Base-by-base conservation (phyloP, 2,113 vertebrate species). In the Pedetes capensis region DNA sequence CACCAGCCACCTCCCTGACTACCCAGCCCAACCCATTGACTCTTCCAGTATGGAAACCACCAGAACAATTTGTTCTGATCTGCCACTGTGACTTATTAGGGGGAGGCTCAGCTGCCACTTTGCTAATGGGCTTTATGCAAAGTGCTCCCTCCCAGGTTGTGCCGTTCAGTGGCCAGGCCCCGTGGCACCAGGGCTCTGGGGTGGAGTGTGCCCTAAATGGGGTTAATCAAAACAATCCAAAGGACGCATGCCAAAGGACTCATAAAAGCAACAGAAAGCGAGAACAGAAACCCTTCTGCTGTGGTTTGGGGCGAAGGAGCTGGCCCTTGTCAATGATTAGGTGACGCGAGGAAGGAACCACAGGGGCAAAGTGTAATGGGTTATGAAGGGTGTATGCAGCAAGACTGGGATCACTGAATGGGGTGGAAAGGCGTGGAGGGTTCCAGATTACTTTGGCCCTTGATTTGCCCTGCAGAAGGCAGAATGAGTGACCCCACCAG, bases 11-110 rank as follows among this genome's bases (percentile, higher is more conserved):
- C 44, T 84, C 44, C 20, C 29, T 0, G 3, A 29, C 75, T 0
- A 0, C 74, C 82, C 85, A 51, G 51, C 86, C 85, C 64, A 39
- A 12, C 61, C 55, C 63, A 29, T 0, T 4, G 49, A 44, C 66
- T 85, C 55, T 79, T 83, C 78, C 91, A 96, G 94, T 47, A 89
- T 0, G 0, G 93, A 95, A 47, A 81, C 64, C 78, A n/a, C n/a
- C 64, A 95, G 82, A 87, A 95, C 84, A n/a, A 75, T 95, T 92
- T 94, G 78, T 96, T 96, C 97, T 20, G 39, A 89, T 96, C 91
- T 94, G 90, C 96, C 97, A 91, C 87, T n/a, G 47, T 68, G 74
- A 94, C 76, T 94, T 75, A 75, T 64, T 55, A 61, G 71, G 51
- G 71, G 57, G 87, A 95, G 96, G 85, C 91, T 91, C 85, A 37